Base-by-base conservation (phyloP, 2,797 vertebrate genomes). In the Spea hammondii region DNA sequence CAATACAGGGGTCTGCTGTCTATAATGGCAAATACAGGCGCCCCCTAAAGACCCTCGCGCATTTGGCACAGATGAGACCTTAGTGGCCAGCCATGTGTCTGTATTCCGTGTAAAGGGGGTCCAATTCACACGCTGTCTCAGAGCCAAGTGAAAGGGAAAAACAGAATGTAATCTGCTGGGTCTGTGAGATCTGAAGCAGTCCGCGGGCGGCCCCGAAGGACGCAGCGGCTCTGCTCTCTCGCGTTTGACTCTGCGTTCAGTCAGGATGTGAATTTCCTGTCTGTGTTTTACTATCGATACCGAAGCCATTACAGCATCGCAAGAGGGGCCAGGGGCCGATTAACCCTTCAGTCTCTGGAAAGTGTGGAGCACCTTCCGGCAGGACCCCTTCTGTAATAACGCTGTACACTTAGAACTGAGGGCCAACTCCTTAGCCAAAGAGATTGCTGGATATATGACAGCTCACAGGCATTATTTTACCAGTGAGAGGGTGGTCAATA, bases 251-350 rank as follows among this genome's bases (percentile, higher is more conserved):
- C 71, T 50, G 59, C 17, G 8, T 14, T 44, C 59, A 65, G 60
- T 14, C 59, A 53, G 59, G 60, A 74, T 17, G 8, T 44, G 8
- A 4, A 44, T 8, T 64, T 74, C 72, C 72, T 53, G 62, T 49
- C 48, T 65, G 12, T 74, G 72, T 74, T 74, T 51, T 65, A 74
- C 6, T 65, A 65, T 2, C 65, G 72, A 74, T 74, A 74, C 5
- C 12, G n/a, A 32, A 11, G 48, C 6, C 47, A 54, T 74, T 65
- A 74, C 72, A 3, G 53, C 70, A 71, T 71, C 51, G 11, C 1
- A 2, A 7, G 7, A 1, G 6, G 51, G 8, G 32, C 7, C 57
- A 32, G 9, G 7, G 13, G 6, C 13, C 14, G 8, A 17, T n/a
- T n/a, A 47, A 73, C 57, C n/a, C 55, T 49, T 10, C 6, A 10